Evolutionary conservation across 1,140 invertebrate genomes (phyloP), one percentile per base, ranked within the genome.

Genomic region (Atta texana): DNA sequence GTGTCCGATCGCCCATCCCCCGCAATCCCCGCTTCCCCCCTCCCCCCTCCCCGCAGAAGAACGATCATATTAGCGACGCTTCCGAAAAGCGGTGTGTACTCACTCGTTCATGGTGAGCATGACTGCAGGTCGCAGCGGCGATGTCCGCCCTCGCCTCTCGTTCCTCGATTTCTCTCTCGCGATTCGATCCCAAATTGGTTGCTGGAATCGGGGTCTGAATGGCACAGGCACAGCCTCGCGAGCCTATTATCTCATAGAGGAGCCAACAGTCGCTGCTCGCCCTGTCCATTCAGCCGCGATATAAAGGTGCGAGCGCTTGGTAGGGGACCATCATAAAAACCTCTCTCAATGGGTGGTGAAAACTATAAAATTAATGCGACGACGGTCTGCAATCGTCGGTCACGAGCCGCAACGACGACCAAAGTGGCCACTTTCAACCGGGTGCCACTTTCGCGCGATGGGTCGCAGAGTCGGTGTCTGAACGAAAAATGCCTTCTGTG

Each of bases 161-260:
- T 55, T 61, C 78, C 84, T 82, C 87, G 81, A 57, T 90, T 86
- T 91, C 57, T 49, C 81, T 88, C 81, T 86, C 85, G 80, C 85
- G 82, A 85, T 91, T 91, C 72, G 87, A 91, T 91, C 66, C 34
- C 77, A 21, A 76, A 71, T 44, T 34, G 72, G 81, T 64, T 81
- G 81, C 64, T 81, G 84, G 68, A 14, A 34, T 92, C 91, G 85
- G 88, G 81, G 69, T 85, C 89, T 92, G 89, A 92, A 92, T 92
- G 86, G 82, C 85, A 75, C 84, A 69, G 75, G 88, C 61, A 88
- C 80, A 78, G 86, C 87, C 88, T 84, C 80, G 55, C 64, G 81
- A 86, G 82, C 90, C 90, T 92, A 92, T 93, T 93, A 93, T 92
- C 92, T 93, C 91, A 93, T 93, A 92, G 91, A 93, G 82, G 86